phyloP scores from a whole-genome alignment of 1,140 invertebrate genomes.

The Ceratina japonica region DNA sequence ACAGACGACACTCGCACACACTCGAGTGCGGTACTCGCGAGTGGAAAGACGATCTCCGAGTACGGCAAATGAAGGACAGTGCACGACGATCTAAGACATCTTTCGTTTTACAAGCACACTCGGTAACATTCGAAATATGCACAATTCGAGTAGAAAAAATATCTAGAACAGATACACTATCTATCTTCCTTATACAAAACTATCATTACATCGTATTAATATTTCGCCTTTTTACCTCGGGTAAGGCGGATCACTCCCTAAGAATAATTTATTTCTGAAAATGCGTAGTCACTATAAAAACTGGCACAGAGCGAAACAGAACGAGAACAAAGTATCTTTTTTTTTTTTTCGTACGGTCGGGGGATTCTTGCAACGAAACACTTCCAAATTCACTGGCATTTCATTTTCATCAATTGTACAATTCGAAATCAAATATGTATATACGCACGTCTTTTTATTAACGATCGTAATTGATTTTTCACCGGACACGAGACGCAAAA shows the following conservation, averaged over 20 bases:
- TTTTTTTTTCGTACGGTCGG: conserved; percentile 44
- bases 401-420: conserved; percentile 66
- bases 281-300: conserved; percentile 27
- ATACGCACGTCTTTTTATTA: conserved; percentile 38
- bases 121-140: conserved; percentile 69
- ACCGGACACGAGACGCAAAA: conserved; percentile 35
- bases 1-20: too few species aligned
- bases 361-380: conserved; percentile 65
- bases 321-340: conserved; percentile 20
- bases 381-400: conserved; percentile 60
- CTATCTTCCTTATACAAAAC: conserved; percentile 71
- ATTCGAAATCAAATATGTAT: conserved; percentile 43
- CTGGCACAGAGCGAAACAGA: conserved; percentile 23
- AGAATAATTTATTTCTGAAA: conserved; percentile 30
- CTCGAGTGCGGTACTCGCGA: conserved; percentile 35
- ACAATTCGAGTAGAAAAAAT: conserved; percentile 74
- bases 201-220: conserved; percentile 69
- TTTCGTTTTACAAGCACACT: conserved; percentile 68
- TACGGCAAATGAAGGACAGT: conserved; percentile 62
- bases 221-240: conserved; percentile 56
- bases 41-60: conserved; percentile 31
- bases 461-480: conserved; percentile 17
- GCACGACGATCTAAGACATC: conserved; percentile 59
- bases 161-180: conserved; percentile 72
- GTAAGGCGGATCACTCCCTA: conserved; percentile 49